Base-by-base conservation (phyloP, 2,797 vertebrate genomes). In the Sebastes iracundus region DNA sequence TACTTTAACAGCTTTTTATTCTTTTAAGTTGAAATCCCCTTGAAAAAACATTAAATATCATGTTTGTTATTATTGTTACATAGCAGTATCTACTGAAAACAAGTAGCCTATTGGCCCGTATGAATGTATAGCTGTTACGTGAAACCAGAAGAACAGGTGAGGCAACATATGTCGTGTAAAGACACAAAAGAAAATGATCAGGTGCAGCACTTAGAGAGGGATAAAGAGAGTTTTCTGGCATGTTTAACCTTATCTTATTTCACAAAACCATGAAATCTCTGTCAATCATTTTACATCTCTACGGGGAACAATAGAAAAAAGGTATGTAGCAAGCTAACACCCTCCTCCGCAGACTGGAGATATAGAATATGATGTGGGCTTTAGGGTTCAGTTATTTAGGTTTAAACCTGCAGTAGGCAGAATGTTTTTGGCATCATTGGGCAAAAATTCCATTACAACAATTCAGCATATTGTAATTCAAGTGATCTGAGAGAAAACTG, bases 61-160 rank as follows among this genome's bases (percentile, higher is more conserved):
- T 46, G 12, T 42, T 16, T 25, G 18, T 33, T 66, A 1, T 27
- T 62, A 3, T 38, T 64, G 13, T 35, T 30, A 22, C 4, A 30
- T 4, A 42, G 9, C 7, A 14, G 11, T 11, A 12, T n/a, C 35
- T 7, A 7, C 8, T 59, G 25, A 16, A 65, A n/a, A 12, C 2
- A 13, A 52, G 62, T 2, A 11, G 3, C 4, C 6, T 4, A 2
- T 32, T n/a, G 13, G 22, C 14, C 5, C n/a, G 27, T 20, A 1
- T 23, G 16, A n/a, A 9, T 8, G 3, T 28, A 0, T 4, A 38
- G 32, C 6, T 77, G 42, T 67, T 77, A 60, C 2, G 6, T 77
- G 32, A 75, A 82, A 87, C 84, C 68, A 62, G 88, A 52, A 46
- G n/a, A 88, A 84, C 88, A 58, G 79, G 88, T 83, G 49, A 22